A percentile compares a stretch with the other conserved stretches of the same genome.
phyloP scores from a whole-genome alignment of 2,888 invertebrate genomes.

The Drosophila leonis region DNA sequence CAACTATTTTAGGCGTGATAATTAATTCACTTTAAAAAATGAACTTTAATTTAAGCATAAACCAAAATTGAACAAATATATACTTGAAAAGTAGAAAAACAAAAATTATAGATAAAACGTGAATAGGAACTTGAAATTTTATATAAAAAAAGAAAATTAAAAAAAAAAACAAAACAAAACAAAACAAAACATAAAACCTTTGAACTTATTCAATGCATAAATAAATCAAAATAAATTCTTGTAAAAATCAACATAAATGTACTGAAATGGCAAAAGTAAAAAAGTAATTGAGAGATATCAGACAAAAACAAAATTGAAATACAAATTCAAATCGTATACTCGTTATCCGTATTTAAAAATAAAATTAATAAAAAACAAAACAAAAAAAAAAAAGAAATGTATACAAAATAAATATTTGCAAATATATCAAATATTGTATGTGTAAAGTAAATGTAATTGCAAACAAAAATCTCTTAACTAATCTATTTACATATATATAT shows the following conservation, averaged over 20 bases:
- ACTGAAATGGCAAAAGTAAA: conserved; percentile 23
- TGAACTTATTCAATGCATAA: conserved; percentile 26
- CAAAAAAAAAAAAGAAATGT: conserved; percentile 29
- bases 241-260: conserved; percentile 39
- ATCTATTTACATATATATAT: conserved; percentile 45
- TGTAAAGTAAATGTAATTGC: conserved; percentile 73
- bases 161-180: not conserved
- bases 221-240: conserved; percentile 48
- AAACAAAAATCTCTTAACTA: conserved; percentile 55
- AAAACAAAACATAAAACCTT: not conserved
- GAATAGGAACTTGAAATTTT: conserved; percentile 41
- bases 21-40: conserved; percentile 52
- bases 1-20: conserved; percentile 66
- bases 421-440: conserved; percentile 59
- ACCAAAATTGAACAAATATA: conserved; percentile 10
- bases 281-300: conserved; percentile 30
- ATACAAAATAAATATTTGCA: conserved; percentile 68
- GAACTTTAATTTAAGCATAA: conserved; percentile 39
- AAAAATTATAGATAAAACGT: conserved; percentile 45
- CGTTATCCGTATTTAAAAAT: conserved; percentile 52
- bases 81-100: conserved; percentile 70
- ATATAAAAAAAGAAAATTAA: conserved; percentile 17
- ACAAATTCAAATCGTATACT: conserved; percentile 48
- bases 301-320: conserved; percentile 22
- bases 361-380: not conserved